phyloP scores from a whole-genome alignment of 2,113 vertebrate genomes.

The Antechinus stuartii region DNA sequence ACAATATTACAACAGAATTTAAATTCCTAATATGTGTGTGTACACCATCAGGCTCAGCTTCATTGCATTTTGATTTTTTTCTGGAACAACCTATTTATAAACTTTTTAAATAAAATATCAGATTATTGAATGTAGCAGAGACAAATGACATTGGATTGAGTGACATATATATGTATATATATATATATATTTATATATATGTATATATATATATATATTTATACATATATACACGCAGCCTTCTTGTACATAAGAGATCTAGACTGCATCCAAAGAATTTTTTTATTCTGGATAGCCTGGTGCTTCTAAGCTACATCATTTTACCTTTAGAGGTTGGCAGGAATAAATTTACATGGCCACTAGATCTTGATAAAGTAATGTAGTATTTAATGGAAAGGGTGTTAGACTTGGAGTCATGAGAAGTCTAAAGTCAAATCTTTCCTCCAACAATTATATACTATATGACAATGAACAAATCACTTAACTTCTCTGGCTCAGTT shows the following conservation, averaged over 20 bases:
- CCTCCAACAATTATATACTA: not conserved
- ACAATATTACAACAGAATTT: not conserved
- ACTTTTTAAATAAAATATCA: constrained; percentile 13
- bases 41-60: not conserved
- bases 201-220: constrained; percentile 47
- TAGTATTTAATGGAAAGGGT: not conserved
- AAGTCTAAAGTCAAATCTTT: not conserved
- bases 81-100: not conserved
- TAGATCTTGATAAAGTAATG: constrained; percentile 51
- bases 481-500: not conserved
- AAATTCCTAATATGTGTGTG: not conserved
- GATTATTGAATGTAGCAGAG: constrained; percentile 34
- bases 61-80: not conserved
- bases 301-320: constrained; percentile 45
- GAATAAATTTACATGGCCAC: constrained; percentile 39
- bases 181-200: constrained; percentile 42
- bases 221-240: constrained; percentile 49
- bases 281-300: constrained; percentile 58
- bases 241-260: constrained; percentile 36
- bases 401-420: not conserved
- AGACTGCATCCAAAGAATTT: constrained; percentile 32
- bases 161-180: constrained; percentile 55
- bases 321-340: constrained; percentile 39
- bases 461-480: not conserved
- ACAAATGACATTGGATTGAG: constrained; percentile 49